A percentile compares a stretch with the other conserved stretches of the same genome.
Evolutionary conservation across 2,888 invertebrate genomes (phyloP).

Genomic region (Catocala nupta): DNA sequence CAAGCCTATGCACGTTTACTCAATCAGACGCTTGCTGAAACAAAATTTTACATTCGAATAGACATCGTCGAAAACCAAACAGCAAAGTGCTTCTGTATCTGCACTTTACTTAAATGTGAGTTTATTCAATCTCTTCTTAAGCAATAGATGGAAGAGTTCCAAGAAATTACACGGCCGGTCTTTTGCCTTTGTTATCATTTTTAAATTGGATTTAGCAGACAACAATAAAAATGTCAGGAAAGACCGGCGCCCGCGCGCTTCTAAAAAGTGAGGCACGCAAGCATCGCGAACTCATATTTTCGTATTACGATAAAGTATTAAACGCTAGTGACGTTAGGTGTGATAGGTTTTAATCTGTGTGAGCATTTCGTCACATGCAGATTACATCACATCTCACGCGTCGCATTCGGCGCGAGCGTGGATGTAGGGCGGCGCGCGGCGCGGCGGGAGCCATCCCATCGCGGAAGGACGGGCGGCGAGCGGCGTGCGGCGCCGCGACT

Average conservation of each 20-base stretch:
- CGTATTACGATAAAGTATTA: background rate
- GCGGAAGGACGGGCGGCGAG: constrained; percentile 71
- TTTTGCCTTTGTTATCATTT: constrained; percentile 40
- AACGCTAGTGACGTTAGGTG: constrained; percentile 64
- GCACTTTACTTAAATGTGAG: background rate
- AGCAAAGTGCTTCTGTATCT: no score
- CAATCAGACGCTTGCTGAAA: background rate
- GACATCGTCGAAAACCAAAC: background rate
- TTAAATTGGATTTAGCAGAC: constrained; percentile 26
- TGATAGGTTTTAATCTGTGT: constrained; percentile 65
- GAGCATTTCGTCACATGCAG: constrained; percentile 74
- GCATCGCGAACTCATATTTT: no score
- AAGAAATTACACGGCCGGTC: constrained; percentile 34
- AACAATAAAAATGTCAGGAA: constrained; percentile 25
- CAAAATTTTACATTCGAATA: background rate
- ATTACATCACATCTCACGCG: constrained; percentile 80
- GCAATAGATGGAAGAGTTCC: constrained; percentile 36
- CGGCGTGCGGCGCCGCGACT: constrained; percentile 29
- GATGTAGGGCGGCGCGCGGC: constrained; percentile 83
- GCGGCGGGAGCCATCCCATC: constrained; percentile 83
- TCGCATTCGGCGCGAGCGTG: constrained; percentile 53
- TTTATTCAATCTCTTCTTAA: constrained; percentile 17
- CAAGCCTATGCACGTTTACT: background rate
- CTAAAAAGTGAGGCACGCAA: constrained; percentile 5
- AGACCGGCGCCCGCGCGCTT: constrained; percentile 8